Evolutionary conservation across 2,797 vertebrate genomes (phyloP).

Genomic region (Coregonus suidteri): DNA sequence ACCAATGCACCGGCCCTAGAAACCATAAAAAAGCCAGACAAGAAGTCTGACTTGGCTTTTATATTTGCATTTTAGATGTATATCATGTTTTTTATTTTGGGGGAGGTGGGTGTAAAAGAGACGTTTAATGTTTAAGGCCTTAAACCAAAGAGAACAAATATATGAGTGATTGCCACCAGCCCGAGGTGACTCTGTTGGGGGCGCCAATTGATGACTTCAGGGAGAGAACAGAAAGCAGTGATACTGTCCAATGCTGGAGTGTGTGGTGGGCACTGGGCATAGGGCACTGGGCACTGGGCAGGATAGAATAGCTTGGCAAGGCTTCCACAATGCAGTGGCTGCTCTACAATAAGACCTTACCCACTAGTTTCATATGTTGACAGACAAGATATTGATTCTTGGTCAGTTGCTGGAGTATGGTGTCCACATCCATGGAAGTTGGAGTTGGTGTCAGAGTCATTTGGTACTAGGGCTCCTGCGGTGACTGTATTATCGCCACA

Average conservation of each 20-base stretch:
- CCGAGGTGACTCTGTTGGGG: slow-evolving; percentile 30
- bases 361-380: not conserved
- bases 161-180: slow-evolving; percentile 27
- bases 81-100: slow-evolving; percentile 45
- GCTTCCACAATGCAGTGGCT: not conserved
- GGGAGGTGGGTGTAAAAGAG: slow-evolving; percentile 41
- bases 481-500: too few relatives aligned
- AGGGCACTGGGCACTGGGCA: too few relatives aligned
- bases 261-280: not conserved
- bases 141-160: slow-evolving; percentile 43
- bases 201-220: slow-evolving; percentile 36
- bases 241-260: slow-evolving; percentile 1
- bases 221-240: slow-evolving; percentile 23
- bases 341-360: not conserved
- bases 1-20: slow-evolving; percentile 52
- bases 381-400: not conserved
- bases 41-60: slow-evolving; percentile 61
- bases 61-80: slow-evolving; percentile 59
- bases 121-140: slow-evolving; percentile 46
- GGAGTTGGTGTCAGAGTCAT: too few relatives aligned
- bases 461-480: too few relatives aligned
- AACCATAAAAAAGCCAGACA: slow-evolving; percentile 61
- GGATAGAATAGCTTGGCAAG: not conserved
- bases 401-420: not conserved
- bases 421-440: too few relatives aligned